These are phyloP conservation scores for Rhagoletis zephyria DNA, from an alignment of 1,140 invertebrate genomes.

Conservation along the genomic window DNA sequence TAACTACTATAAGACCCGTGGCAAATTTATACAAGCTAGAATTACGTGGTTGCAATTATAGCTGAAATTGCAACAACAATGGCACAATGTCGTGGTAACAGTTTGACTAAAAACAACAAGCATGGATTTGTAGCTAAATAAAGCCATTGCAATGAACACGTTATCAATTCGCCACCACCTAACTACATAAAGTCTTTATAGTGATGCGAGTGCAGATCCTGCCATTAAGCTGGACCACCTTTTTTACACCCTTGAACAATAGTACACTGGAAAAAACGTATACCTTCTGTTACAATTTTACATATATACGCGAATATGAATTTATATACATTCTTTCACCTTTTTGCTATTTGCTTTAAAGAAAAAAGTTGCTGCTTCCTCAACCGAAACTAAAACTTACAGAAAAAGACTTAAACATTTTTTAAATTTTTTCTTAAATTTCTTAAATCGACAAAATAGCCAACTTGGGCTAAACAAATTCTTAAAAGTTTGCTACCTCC, in stretches of 20 bases:
- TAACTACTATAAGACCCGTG: not conserved
- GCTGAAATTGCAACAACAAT: not conserved
- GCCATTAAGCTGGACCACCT: not conserved
- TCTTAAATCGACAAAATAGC: too few species aligned
- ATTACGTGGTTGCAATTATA: not conserved
- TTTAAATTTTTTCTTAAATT: too few species aligned
- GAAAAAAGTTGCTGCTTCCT: too few species aligned
- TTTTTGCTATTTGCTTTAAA: too few species aligned
- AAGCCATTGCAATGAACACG: not conserved
- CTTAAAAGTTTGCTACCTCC: too few species aligned
- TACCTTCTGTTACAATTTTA: too few species aligned
- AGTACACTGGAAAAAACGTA: not conserved
- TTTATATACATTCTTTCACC: too few species aligned
- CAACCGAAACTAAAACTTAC: too few species aligned
- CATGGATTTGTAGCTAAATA: not conserved
- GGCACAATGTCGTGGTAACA: not conserved
- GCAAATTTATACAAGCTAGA: not conserved
- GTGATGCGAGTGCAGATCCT: not conserved
- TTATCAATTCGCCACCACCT: slow-evolving; percentile 38
- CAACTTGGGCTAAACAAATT: too few species aligned
- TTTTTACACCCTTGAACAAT: not conserved
- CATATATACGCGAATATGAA: too few species aligned
- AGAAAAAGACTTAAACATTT: too few species aligned
- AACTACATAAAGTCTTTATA: not conserved
- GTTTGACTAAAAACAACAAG: not conserved